Percentiles rank a stretch among this genome's conserved stretches.
Evolutionary conservation across 2,113 vertebrate genomes (phyloP).

Genomic region (Erythrolamprus reginae): DNA sequence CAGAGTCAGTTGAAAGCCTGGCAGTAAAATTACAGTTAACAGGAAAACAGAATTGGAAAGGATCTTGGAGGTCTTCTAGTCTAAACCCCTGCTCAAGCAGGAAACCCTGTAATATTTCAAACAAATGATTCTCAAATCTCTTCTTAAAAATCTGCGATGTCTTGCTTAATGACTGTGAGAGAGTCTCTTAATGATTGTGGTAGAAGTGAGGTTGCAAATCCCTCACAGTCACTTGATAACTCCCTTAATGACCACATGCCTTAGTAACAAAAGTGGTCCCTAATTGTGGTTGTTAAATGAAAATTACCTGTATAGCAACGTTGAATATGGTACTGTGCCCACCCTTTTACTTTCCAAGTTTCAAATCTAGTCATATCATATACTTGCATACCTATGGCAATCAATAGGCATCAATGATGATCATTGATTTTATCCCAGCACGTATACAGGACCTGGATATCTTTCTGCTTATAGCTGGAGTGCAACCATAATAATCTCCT

Average conservation of each 20-base stretch:
- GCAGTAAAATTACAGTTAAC: not conserved
- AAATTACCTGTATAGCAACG: not conserved
- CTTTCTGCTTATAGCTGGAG: not conserved
- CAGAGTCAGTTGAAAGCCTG: not conserved
- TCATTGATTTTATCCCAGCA: not conserved
- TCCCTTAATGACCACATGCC: not conserved
- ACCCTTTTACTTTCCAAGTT: not conserved
- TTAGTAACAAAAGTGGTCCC: not conserved
- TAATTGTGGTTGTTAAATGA: not conserved
- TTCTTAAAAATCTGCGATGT: not conserved
- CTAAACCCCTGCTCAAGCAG: not conserved
- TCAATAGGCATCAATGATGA: not conserved
- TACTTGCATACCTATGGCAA: not conserved
- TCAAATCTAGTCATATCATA: not conserved
- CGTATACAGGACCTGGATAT: not conserved
- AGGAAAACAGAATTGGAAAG: not conserved
- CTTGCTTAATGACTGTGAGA: not conserved
- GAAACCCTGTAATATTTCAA: not conserved
- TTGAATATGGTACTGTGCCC: not conserved
- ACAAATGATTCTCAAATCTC: not conserved
- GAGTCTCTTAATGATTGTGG: not conserved
- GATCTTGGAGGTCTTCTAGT: not conserved
- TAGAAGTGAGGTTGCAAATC: not conserved
- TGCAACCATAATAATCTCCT: not conserved
- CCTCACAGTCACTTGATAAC: not conserved